Percentiles rank a stretch among this genome's conserved stretches.
Evolutionary conservation across 2,113 vertebrate genomes (phyloP).

Genomic region (Takifugu flavidus): DNA sequence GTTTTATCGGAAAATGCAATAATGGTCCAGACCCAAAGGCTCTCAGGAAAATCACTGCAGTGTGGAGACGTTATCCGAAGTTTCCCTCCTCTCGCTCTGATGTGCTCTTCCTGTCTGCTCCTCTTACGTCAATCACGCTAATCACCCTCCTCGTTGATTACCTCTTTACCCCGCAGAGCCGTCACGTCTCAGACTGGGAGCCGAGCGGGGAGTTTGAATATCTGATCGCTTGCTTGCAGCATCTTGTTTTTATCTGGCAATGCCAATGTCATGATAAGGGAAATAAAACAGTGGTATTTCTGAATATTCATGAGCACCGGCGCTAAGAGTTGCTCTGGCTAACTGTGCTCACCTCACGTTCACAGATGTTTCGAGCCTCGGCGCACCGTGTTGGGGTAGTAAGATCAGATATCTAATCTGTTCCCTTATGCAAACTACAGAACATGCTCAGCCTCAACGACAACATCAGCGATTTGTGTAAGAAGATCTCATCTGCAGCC

Average conservation of each 20-base stretch:
- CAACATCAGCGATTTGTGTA: constrained; percentile 27
- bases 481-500: constrained; percentile 6
- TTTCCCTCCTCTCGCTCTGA: constrained; percentile 36
- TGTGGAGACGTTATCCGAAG: constrained; percentile 39
- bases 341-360: too few relatives aligned
- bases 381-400: too few relatives aligned
- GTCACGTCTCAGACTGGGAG: constrained; percentile 30
- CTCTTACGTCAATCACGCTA: constrained; percentile 51
- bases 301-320: too few relatives aligned
- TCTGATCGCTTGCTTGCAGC: constrained; percentile 12
- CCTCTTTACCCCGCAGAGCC: constrained; percentile 44
- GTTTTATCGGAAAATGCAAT: constrained; percentile 54
- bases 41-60: background rate
- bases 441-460: background rate
- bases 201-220: constrained; percentile 16
- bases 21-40: constrained; percentile 31
- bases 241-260: constrained; percentile 3
- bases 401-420: too few relatives aligned
- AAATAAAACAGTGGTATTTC: background rate
- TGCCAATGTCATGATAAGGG: background rate
- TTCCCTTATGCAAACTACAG: background rate
- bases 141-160: constrained; percentile 61
- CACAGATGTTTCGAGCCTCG: too few relatives aligned
- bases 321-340: too few relatives aligned
- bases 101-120: constrained; percentile 2